These are phyloP conservation scores for Pseudoips prasinana DNA, from an alignment of 2,888 invertebrate species.

Conservation along the genomic window DNA sequence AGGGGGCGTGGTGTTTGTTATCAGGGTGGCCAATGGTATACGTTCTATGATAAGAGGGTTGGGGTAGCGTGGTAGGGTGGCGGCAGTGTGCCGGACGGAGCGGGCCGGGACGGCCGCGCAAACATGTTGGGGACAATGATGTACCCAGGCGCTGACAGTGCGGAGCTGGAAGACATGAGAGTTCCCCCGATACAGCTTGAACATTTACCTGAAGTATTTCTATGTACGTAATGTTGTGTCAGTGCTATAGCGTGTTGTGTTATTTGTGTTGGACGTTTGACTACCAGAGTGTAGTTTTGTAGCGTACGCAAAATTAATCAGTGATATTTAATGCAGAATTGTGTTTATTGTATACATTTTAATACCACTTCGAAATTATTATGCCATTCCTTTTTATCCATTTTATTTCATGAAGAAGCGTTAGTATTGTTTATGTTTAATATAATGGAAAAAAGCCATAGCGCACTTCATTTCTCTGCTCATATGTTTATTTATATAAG, in stretches of 20 bases:
- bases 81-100: conserved; percentile 65
- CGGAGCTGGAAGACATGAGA: conserved; percentile 80
- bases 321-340: no score
- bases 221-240: conserved; percentile 83
- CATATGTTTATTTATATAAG: no score
- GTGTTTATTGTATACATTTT: no score
- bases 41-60: conserved; percentile 68
- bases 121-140: conserved; percentile 78
- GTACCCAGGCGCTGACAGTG: conserved; percentile 69
- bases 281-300: conserved; percentile 1
- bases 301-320: no score
- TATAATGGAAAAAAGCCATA: no score
- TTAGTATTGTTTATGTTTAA: no score
- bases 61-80: conserved; percentile 69
- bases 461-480: no score
- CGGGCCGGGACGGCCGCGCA: conserved; percentile 59
- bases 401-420: no score
- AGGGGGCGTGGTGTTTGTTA: conserved; percentile 75
- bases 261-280: conserved; percentile 20
- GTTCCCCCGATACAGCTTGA: conserved; percentile 88
- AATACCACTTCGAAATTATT: no score
- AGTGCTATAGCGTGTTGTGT: conserved; percentile 23
- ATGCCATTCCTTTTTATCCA: no score
- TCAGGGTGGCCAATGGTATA: conserved; percentile 66
- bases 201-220: conserved; percentile 87